These are phyloP conservation scores for Drosophila malerkotliana DNA, from an alignment of 1,140 invertebrate species.

Conservation along the genomic window DNA sequence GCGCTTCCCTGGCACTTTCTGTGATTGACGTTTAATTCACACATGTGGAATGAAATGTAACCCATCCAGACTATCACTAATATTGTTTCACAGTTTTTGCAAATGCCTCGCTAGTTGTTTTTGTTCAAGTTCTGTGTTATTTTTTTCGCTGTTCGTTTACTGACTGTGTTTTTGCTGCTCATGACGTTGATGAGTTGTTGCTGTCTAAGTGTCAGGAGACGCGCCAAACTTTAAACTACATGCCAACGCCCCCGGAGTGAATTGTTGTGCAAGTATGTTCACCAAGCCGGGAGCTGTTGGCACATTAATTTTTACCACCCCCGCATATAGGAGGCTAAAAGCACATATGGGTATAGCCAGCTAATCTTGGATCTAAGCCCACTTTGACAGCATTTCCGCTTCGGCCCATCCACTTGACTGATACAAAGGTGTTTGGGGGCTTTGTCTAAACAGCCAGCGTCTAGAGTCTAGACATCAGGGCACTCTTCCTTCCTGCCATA, in stretches of 20 bases:
- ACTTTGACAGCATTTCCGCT: conserved; percentile 70
- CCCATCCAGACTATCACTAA: conserved; percentile 63
- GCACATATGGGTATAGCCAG: conserved; percentile 17
- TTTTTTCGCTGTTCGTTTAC: conserved; percentile 2
- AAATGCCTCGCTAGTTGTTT: conserved; percentile 32
- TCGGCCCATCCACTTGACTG: conserved; percentile 50
- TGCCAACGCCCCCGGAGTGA: conserved; percentile 66
- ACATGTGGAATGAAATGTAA: conserved; percentile 53
- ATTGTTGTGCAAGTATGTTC: conserved; percentile 51
- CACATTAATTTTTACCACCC: conserved; percentile 64
- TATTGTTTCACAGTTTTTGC: conserved; percentile 73
- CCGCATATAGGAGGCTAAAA: conserved; percentile 7
- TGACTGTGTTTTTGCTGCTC: conserved; percentile 49
- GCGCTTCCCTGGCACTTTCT: conserved; percentile 26
- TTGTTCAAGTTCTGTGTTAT: conserved; percentile 33
- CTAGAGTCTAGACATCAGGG: conserved; percentile 69
- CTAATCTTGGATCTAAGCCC: conserved; percentile 71
- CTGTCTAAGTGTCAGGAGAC: conserved; percentile 80
- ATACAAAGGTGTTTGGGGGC: conserved; percentile 57
- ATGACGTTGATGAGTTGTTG: conserved; percentile 82
- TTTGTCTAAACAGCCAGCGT: conserved; percentile 45
- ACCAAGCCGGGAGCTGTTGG: conserved; percentile 47
- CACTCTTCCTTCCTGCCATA: background rate
- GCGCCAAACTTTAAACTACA: conserved; percentile 81
- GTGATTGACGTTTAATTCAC: conserved; percentile 56